phyloP scores from a whole-genome alignment of 2,113 vertebrate genomes.

The Recurvirostra avosetta region DNA sequence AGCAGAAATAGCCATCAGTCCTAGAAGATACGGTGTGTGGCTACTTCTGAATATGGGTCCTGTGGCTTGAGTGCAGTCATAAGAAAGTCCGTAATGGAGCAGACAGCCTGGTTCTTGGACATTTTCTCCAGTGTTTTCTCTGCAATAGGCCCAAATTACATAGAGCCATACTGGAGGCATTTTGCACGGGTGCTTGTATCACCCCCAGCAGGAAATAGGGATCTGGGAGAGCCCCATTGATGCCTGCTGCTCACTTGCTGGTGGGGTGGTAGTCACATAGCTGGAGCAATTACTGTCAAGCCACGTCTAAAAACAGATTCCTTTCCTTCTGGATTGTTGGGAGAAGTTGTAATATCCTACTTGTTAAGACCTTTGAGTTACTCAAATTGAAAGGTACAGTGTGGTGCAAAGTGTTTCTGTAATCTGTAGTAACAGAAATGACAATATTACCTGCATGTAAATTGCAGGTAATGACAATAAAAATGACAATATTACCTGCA shows the following conservation, averaged over 20 bases:
- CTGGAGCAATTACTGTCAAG: neutral
- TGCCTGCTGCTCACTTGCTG: neutral
- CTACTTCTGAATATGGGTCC: neutral
- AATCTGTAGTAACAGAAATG: neutral
- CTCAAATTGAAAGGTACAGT: neutral
- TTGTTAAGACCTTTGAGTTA: neutral
- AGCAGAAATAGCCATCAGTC: neutral
- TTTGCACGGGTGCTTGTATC: neutral
- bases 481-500: neutral
- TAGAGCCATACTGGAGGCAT: neutral
- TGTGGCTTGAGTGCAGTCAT: neutral
- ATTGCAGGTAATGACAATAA: no score
- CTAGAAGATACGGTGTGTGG: rapidly evolving
- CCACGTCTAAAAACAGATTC: neutral
- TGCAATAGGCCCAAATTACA: neutral
- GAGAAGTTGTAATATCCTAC: neutral
- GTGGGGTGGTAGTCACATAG: neutral
- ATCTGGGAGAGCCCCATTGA: neutral
- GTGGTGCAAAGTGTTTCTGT: neutral
- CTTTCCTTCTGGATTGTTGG: neutral
- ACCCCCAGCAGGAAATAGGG: neutral
- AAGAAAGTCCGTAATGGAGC: neutral
- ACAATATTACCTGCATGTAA: neutral
- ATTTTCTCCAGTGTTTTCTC: neutral
- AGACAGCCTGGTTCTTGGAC: neutral